These are phyloP conservation scores for Tupaia chinensis DNA, from an alignment of 2,113 vertebrate genomes.

Conservation along the genomic window DNA sequence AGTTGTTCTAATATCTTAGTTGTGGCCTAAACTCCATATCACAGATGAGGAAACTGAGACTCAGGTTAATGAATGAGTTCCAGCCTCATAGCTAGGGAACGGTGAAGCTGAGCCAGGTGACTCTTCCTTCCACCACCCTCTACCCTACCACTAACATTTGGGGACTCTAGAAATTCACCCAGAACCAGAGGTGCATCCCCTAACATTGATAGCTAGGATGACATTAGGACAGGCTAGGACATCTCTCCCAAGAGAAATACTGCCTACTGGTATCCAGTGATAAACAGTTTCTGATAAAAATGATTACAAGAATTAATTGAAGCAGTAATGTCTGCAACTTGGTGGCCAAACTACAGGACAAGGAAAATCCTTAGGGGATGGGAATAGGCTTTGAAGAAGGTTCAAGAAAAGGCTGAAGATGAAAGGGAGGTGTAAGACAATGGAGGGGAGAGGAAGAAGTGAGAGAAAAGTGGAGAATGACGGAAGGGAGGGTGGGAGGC, in stretches of 20 bases:
- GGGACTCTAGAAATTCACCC: background rate
- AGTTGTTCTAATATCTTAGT: background rate
- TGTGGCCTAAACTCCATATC: background rate
- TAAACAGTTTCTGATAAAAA: slow-evolving; percentile 15
- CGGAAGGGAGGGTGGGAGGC: too few species aligned
- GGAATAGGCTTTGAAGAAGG: too few species aligned
- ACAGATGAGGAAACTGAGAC: background rate
- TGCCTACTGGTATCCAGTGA: background rate
- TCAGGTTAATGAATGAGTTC: too few species aligned
- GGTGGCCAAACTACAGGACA: background rate
- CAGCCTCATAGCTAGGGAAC: background rate
- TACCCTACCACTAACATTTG: background rate
- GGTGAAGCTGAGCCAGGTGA: background rate
- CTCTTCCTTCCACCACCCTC: background rate
- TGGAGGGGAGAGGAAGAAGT: too few species aligned
- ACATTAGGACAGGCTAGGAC: background rate
- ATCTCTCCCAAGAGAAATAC: background rate
- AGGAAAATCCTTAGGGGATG: background rate
- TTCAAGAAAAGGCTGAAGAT: too few species aligned
- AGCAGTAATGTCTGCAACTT: background rate
- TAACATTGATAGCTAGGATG: background rate
- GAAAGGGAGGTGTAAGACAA: too few species aligned
- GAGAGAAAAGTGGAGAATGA: too few species aligned
- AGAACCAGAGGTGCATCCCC: background rate
- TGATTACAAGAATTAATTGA: background rate